Conservation (phyloP, 2,888 invertebrate genomes). For the Cosmorhoe ocellata region DNA sequence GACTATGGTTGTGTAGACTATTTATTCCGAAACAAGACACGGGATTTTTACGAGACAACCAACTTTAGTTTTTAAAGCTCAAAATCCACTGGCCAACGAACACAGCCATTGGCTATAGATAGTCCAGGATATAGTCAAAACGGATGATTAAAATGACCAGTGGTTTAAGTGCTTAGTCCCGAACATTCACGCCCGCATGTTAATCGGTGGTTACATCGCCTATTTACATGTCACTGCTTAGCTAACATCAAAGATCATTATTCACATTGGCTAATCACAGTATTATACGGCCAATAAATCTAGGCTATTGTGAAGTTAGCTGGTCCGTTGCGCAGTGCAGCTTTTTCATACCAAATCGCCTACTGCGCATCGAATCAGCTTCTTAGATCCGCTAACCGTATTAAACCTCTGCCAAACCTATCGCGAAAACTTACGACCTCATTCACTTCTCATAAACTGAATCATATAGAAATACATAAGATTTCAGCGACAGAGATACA, state of each 20-base stretch:
- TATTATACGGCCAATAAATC: neutral
- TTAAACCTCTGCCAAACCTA: too few species aligned
- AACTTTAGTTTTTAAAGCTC: slow-evolving; percentile 11
- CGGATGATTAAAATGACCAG: slow-evolving; percentile 13
- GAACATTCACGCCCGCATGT: slow-evolving; percentile 23
- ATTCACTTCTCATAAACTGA: too few species aligned
- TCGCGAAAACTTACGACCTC: too few species aligned
- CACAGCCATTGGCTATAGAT: neutral
- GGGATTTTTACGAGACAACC: slow-evolving; percentile 18
- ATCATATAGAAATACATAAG: too few species aligned
- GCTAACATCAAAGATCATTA: slow-evolving; percentile 5
- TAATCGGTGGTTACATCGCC: slow-evolving; percentile 33
- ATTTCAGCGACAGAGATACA: too few species aligned
- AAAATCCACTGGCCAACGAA: slow-evolving; percentile 19
- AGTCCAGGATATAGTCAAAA: slow-evolving; percentile 9
- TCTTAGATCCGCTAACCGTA: too few species aligned
- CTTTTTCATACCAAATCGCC: too few species aligned
- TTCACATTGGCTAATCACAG: slow-evolving; percentile 49
- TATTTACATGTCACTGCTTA: slow-evolving; percentile 27
- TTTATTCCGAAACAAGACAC: slow-evolving; percentile 18
- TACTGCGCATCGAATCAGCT: too few species aligned
- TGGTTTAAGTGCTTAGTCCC: slow-evolving; percentile 22
- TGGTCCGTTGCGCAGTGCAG: too few species aligned
- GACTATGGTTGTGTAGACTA: slow-evolving; percentile 35
- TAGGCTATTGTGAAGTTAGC: too few species aligned